Evolutionary conservation across 2,888 invertebrate species (phyloP).

Genomic region (Sarcophaga rosellei): DNA sequence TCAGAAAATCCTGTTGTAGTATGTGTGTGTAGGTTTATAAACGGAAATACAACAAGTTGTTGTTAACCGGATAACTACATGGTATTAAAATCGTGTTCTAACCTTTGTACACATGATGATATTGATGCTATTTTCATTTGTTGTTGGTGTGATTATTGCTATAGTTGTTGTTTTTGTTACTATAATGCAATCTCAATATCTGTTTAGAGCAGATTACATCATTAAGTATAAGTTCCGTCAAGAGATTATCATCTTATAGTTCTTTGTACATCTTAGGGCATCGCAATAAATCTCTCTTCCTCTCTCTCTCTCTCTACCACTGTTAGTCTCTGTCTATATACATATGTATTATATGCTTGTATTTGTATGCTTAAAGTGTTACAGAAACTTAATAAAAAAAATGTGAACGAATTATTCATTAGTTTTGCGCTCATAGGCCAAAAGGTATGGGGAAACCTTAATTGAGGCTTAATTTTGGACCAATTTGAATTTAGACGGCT

Average conservation of each 20-base stretch:
- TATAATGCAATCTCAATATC: constrained; percentile 60
- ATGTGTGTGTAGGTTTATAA: constrained; percentile 41
- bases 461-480: too few species aligned
- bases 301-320: too few species aligned
- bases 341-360: too few species aligned
- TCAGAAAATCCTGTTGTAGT: constrained; percentile 42
- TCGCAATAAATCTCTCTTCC: background rate
- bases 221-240: constrained; percentile 68
- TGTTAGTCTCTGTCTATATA: too few species aligned
- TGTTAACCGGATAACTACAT: constrained; percentile 62
- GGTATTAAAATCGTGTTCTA: constrained; percentile 46
- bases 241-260: constrained; percentile 64
- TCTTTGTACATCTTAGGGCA: constrained; percentile 9
- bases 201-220: constrained; percentile 65
- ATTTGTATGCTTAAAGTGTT: too few species aligned
- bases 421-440: too few species aligned
- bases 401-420: too few species aligned
- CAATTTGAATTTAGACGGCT: too few species aligned
- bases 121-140: constrained; percentile 16
- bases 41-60: constrained; percentile 68
- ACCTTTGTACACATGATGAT: constrained; percentile 10
- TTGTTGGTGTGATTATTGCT: constrained; percentile 10
- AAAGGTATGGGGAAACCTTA: too few species aligned
- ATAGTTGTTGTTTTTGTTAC: constrained; percentile 17
- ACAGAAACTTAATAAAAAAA: too few species aligned